Evolutionary conservation across 2,113 vertebrate species (phyloP), one percentile per base, ranked within the genome.

Genomic region (Zapus hudsonius): DNA sequence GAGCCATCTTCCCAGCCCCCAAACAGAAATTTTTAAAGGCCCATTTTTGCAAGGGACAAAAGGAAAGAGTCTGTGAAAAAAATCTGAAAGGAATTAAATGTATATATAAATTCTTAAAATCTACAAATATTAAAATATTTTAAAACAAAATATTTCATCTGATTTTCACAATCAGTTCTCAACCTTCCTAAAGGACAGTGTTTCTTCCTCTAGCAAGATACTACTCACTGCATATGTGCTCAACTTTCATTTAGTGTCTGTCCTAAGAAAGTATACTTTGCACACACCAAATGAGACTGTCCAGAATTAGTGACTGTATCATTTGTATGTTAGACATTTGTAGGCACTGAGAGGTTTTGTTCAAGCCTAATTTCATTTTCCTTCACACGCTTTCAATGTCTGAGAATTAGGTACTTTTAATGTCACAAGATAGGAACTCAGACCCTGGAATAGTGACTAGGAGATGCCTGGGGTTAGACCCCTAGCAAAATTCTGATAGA

Each of bases 51-150:
- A 83, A 8, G 70, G 7, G 20, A 69, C 79, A 82, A 67, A 74
- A 66, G 79, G 63, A 69, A 89, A 91, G 78, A 23, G 40, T 9
- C 47, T 63, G 40, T 70, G 47, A 2, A 84, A 74, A 84, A 80
- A 73, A 19, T 16, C 25, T 78, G 67, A 85, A 91, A 20, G 25
- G 33, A 91, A 93, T 82, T 55, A 78, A 76, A 74, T 64, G 57
- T 27, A 89, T 80, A 87, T 16, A 61, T 19, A 38, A 11, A 19
- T 82, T 70, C 25, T 36, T 69, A 70, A 89, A 86, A 11, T 83
- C 86, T 91, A 81, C n/a, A 76, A 84, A 81, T 66, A 88, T 52
- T 87, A 90, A 95, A 88, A 74, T 42, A 92, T 83, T 52, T 82
- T 16, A 27, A 80, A 52, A 87, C 40, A 59, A 81, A 81, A 5